These are phyloP conservation scores for Tineola bisselliella DNA, from an alignment of 2,888 invertebrate species.

Conservation along the genomic window DNA sequence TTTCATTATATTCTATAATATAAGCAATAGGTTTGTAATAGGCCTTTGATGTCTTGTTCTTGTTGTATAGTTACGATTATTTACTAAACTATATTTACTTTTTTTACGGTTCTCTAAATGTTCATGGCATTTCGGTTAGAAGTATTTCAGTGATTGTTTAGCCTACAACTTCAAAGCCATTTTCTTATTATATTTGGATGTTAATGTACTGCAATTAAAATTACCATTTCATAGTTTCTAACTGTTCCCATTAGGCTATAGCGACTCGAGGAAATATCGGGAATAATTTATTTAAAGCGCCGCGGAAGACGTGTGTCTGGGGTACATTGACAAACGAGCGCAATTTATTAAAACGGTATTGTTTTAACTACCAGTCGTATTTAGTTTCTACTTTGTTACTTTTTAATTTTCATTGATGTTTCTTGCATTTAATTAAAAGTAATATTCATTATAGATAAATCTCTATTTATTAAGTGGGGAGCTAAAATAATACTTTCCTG, in stretches of 20 bases:
- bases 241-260: background rate
- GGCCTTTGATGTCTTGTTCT: background rate
- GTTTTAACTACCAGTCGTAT: background rate
- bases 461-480: too few species aligned
- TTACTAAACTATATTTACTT: too few species aligned
- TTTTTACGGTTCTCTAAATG: too few species aligned
- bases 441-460: too few species aligned
- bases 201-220: background rate
- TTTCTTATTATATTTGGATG: too few species aligned
- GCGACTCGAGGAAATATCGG: slow-evolving; percentile 33
- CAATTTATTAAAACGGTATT: slow-evolving; percentile 38
- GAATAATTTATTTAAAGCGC: slow-evolving; percentile 37
- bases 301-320: slow-evolving; percentile 28
- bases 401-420: too few species aligned
- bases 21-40: background rate
- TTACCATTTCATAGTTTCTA: background rate
- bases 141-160: too few species aligned
- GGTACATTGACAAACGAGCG: slow-evolving; percentile 35
- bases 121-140: too few species aligned
- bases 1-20: background rate
- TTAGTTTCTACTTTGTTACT: background rate
- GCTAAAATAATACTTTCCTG: too few species aligned
- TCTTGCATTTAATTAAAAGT: too few species aligned
- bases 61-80: background rate
- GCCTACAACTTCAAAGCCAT: too few species aligned